Conservation (phyloP, 2,113 vertebrate species). For the Tenrec ecaudatus region DNA sequence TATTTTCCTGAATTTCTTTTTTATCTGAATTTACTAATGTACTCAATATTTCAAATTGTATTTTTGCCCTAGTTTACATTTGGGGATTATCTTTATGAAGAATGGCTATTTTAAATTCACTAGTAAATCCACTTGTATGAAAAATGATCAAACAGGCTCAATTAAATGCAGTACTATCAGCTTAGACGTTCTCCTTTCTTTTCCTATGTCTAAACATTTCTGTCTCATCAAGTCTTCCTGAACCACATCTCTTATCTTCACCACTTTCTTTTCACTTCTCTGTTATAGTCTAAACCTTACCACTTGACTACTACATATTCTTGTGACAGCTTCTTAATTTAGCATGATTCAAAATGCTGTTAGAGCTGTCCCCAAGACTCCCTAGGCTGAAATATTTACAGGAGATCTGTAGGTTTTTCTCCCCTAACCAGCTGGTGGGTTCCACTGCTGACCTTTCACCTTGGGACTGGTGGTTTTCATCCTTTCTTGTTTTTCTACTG, state of each 20-base stretch:
- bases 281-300: slow-evolving; percentile 37
- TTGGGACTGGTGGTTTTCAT: neutral
- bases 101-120: neutral
- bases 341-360: slow-evolving; percentile 35
- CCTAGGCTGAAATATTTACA: neutral
- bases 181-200: slow-evolving; percentile 25
- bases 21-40: neutral
- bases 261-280: neutral
- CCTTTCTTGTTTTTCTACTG: slow-evolving; percentile 7
- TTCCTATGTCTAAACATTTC: slow-evolving; percentile 39
- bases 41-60: neutral
- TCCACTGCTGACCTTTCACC: neutral
- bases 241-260: neutral
- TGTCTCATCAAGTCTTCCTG: neutral
- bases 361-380: neutral
- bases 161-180: slow-evolving; percentile 20
- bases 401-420: neutral
- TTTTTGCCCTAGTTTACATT: slow-evolving; percentile 38
- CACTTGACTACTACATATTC: slow-evolving; percentile 38
- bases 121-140: slow-evolving; percentile 29
- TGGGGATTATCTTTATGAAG: neutral
- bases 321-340: slow-evolving; percentile 49
- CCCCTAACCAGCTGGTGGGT: neutral
- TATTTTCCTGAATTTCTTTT: slow-evolving; percentile 36
- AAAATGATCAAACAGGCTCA: slow-evolving; percentile 32